Conservation (phyloP, 30 jellyfish, hydroid and myxozoan genomes). For the Hydractinia echinata region DNA sequence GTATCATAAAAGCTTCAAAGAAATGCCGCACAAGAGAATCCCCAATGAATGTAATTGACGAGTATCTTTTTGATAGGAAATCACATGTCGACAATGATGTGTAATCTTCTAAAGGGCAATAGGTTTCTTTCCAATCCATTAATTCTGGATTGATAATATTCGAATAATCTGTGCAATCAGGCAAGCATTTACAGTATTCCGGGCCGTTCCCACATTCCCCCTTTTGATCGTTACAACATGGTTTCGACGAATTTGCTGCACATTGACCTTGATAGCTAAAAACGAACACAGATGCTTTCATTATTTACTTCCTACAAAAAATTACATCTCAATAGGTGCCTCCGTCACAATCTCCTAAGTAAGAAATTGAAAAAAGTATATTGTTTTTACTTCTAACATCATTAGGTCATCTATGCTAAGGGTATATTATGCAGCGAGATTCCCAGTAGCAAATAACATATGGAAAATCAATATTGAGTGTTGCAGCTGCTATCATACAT, state of each 20-base stretch:
- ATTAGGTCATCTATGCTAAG: too few relatives aligned
- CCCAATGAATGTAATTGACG: conserved; percentile 3
- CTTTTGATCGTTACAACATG: background rate
- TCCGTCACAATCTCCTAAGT: too few relatives aligned
- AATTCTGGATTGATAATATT: background rate
- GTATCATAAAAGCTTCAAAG: background rate
- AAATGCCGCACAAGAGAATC: conserved; percentile 12
- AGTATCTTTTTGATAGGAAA: background rate
- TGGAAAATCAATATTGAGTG: too few relatives aligned
- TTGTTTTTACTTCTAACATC: too few relatives aligned
- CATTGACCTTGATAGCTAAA: background rate
- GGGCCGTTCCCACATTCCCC: background rate
- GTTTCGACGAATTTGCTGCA: background rate
- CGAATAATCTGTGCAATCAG: background rate
- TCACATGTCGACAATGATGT: background rate
- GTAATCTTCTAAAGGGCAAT: background rate
- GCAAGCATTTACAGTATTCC: background rate
- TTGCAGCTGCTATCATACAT: too few relatives aligned
- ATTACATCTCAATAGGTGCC: too few relatives aligned
- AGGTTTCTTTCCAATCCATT: conserved; percentile 5
- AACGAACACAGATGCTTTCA: background rate
- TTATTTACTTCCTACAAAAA: too few relatives aligned
- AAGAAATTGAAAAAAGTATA: too few relatives aligned
- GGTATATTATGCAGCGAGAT: too few relatives aligned
- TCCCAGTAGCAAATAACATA: too few relatives aligned